Evolutionary conservation across 2,888 invertebrate species (phyloP).

Genomic region (Cheilosia pagana): DNA sequence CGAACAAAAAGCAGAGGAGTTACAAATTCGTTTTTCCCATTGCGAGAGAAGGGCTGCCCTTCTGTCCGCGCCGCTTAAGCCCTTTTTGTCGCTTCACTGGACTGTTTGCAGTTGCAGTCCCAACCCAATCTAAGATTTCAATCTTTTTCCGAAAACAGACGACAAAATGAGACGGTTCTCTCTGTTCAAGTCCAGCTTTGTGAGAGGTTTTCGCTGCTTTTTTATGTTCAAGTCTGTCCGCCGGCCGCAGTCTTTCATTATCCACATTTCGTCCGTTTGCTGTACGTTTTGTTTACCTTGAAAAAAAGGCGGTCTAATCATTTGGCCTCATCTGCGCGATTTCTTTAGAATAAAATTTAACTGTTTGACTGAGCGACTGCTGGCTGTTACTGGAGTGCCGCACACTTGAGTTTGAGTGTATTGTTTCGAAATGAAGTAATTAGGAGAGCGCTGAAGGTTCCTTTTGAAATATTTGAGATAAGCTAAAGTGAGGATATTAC

Average conservation of each 20-base stretch:
- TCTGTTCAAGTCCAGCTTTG: constrained; percentile 34
- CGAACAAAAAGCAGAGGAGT: constrained; percentile 65
- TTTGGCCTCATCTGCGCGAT: constrained; percentile 60
- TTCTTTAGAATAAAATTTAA: constrained; percentile 59
- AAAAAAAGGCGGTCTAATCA: constrained; percentile 65
- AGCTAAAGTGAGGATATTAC: constrained; percentile 33
- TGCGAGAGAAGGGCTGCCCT: constrained; percentile 29
- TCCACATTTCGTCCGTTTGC: constrained; percentile 55
- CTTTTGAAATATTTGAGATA: constrained; percentile 45
- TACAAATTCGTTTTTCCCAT: constrained; percentile 53
- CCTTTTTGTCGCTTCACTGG: constrained; percentile 42
- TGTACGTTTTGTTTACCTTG: constrained; percentile 65
- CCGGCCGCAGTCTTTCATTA: constrained; percentile 53
- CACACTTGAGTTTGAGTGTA: constrained; percentile 42
- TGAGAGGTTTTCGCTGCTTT: constrained; percentile 4
- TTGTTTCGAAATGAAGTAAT: constrained; percentile 60
- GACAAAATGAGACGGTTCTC: constrained; percentile 60
- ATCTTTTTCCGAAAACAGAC: constrained; percentile 53
- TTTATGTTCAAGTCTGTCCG: constrained; percentile 32
- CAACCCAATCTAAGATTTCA: constrained; percentile 65
- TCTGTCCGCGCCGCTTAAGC: constrained; percentile 3
- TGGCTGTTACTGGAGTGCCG: constrained; percentile 21
- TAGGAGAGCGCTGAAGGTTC: constrained; percentile 46
- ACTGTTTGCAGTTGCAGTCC: constrained; percentile 14
- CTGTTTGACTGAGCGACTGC: constrained; percentile 39